Evolutionary conservation across 2,888 invertebrate species (phyloP).

Genomic region (Brenthis hecate): DNA sequence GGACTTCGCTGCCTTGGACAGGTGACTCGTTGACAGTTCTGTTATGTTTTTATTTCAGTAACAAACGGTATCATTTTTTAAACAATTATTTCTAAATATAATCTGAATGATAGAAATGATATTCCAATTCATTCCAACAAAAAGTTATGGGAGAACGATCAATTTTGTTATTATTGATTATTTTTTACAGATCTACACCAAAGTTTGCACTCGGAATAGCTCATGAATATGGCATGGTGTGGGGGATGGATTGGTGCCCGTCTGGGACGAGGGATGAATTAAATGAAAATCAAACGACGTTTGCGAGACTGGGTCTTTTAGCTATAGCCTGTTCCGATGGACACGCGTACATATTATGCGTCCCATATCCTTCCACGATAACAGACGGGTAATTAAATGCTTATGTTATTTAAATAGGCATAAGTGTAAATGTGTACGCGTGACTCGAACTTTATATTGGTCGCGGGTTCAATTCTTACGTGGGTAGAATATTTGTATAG

Average conservation of each 20-base stretch:
- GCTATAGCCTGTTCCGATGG: constrained; percentile 87
- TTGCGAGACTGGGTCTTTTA: constrained; percentile 84
- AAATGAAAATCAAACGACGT: constrained; percentile 28
- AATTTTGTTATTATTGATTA: background rate
- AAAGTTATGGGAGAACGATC: background rate
- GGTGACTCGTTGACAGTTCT: constrained; percentile 50
- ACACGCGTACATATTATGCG: constrained; percentile 82
- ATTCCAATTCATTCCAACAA: too few species aligned
- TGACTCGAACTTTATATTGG: too few species aligned
- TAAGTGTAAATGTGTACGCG: too few species aligned
- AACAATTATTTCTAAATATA: too few species aligned
- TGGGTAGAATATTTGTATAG: too few species aligned
- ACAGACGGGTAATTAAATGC: constrained; percentile 49
- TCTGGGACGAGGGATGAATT: constrained; percentile 84
- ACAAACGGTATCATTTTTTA: background rate
- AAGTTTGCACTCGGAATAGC: constrained; percentile 82
- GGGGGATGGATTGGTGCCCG: constrained; percentile 90
- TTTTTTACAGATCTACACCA: constrained; percentile 50
- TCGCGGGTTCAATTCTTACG: too few species aligned
- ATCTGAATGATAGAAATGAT: too few species aligned
- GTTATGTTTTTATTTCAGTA: background rate
- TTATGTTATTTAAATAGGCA: background rate
- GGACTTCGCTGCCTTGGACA: constrained; percentile 79
- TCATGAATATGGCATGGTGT: constrained; percentile 85
- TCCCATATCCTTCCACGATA: constrained; percentile 74